A percentile compares a stretch with the other conserved stretches of the same genome.
Evolutionary conservation across 2,797 vertebrate genomes (phyloP).

Genomic region (Xiphorhynchus erythropygius): DNA sequence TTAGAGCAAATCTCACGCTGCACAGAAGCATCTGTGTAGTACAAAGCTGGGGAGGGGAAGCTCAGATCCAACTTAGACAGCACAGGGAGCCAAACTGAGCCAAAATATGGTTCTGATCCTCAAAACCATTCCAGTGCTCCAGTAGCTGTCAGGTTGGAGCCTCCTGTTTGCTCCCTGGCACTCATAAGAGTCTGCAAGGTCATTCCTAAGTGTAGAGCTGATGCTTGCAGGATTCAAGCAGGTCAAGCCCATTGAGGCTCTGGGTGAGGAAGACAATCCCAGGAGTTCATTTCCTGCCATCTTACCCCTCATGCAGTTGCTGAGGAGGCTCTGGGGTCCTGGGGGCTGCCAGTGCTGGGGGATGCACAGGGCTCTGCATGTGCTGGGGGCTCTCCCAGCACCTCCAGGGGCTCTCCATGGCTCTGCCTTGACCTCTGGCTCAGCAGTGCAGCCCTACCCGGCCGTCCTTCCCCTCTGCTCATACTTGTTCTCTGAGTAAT

Average conservation of each 20-base stretch:
- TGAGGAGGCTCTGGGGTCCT: background rate
- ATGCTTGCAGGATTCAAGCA: background rate
- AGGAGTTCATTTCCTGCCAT: background rate
- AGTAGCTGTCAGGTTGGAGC: background rate
- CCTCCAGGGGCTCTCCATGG: background rate
- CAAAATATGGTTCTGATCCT: background rate
- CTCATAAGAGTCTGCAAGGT: background rate
- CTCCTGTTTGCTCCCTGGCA: background rate
- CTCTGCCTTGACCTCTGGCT: background rate
- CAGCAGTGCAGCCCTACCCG: background rate
- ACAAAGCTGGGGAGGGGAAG: background rate
- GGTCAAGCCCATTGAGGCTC: background rate
- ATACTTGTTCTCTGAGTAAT: slow-evolving; percentile 16
- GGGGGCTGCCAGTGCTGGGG: background rate
- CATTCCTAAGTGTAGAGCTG: background rate
- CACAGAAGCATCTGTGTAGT: background rate
- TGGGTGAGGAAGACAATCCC: background rate
- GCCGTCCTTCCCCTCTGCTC: background rate
- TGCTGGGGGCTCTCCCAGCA: background rate
- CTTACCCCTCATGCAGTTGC: background rate
- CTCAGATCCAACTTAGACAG: background rate
- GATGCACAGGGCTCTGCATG: accelerated
- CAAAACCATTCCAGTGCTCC: background rate
- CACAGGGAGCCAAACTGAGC: background rate
- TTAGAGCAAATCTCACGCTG: background rate